Evolutionary conservation across 2,113 vertebrate genomes (phyloP).

Genomic region (Paramisgurnus dabryanus): DNA sequence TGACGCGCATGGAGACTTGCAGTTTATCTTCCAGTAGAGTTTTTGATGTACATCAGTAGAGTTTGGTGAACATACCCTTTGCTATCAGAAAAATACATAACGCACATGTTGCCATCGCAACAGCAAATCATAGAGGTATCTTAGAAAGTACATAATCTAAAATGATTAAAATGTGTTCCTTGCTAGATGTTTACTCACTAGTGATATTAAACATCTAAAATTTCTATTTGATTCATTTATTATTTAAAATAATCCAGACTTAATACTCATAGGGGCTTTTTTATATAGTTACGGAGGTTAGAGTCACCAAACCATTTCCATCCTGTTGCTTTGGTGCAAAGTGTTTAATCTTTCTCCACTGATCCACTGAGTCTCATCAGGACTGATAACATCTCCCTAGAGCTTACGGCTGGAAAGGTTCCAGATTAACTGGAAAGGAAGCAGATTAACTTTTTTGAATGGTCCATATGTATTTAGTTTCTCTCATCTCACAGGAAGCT

Average conservation of each 20-base stretch:
- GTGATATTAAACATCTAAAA: not conserved
- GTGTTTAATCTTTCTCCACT: not conserved
- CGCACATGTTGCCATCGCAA: too few species aligned
- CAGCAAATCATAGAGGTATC: too few species aligned
- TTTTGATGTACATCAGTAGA: not conserved
- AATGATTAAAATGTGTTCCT: too few species aligned
- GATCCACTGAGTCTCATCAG: conserved; percentile 1
- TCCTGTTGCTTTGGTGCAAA: conserved; percentile 1
- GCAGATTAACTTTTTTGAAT: conserved; percentile 60
- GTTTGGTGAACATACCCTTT: too few species aligned
- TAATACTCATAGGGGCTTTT: conserved; percentile 1
- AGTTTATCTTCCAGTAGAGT: not conserved
- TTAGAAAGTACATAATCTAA: too few species aligned
- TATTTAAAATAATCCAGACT: not conserved
- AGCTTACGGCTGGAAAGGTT: conserved; percentile 60
- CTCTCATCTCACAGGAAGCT: conserved; percentile 49
- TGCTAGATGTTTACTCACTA: not conserved
- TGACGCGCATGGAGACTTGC: not conserved
- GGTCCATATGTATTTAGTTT: conserved; percentile 55
- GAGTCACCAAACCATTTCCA: not conserved
- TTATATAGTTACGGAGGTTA: not conserved
- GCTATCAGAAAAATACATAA: too few species aligned
- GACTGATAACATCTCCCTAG: conserved; percentile 45
- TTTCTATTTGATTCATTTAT: not conserved
- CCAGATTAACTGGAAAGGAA: conserved; percentile 43